Conservation (phyloP, 2,113 vertebrate species). For the Salvelinus namaycush region DNA sequence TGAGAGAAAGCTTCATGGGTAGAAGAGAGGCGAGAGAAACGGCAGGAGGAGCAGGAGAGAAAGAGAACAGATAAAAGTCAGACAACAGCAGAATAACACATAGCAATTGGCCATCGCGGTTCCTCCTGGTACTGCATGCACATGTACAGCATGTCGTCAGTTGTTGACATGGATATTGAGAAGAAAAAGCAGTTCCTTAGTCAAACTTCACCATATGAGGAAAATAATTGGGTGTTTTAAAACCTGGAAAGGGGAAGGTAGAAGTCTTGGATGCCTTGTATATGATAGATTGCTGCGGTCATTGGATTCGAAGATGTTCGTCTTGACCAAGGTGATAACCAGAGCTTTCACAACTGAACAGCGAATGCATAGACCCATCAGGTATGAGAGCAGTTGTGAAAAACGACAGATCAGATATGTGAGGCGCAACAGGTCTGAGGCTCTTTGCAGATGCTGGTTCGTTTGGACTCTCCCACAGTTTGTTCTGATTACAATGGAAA, state of each 20-base stretch:
- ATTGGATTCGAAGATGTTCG: too few relatives aligned
- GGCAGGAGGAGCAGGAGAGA: constrained; percentile 40
- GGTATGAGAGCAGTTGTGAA: too few relatives aligned
- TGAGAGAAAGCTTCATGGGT: constrained; percentile 97
- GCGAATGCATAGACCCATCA: not conserved
- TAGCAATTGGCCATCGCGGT: constrained; percentile 12
- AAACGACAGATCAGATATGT: too few relatives aligned
- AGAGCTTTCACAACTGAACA: not conserved
- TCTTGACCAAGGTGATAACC: too few relatives aligned
- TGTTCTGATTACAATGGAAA: too few relatives aligned
- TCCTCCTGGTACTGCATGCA: constrained; percentile 16
- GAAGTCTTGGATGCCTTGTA: not conserved
- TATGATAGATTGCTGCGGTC: not conserved
- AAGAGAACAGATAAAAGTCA: constrained; percentile 63
- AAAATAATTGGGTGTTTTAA: too few relatives aligned
- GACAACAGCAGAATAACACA: constrained; percentile 47
- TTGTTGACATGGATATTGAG: not conserved
- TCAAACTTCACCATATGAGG: constrained; percentile 59
- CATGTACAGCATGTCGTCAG: not conserved
- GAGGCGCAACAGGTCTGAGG: too few relatives aligned
- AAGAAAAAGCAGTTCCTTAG: constrained; percentile 17
- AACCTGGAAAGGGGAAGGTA: too few relatives aligned
- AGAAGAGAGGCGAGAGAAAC: constrained; percentile 70
- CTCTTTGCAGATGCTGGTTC: too few relatives aligned
- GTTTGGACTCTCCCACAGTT: too few relatives aligned